Conservation (phyloP, 2,888 invertebrate species). For the Athalia rosae region DNA sequence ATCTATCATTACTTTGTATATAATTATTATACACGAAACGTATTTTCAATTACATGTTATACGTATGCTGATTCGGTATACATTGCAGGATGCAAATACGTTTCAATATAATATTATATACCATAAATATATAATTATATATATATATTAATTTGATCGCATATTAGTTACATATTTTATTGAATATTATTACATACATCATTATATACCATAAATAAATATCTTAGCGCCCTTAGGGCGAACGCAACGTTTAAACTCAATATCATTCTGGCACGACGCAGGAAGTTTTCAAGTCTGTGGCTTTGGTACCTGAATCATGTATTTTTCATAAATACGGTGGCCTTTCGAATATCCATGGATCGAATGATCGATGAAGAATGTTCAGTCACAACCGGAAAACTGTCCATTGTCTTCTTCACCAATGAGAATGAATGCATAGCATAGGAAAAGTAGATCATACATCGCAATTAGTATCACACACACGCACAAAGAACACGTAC, state of each 20-base stretch:
- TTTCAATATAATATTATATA: slow-evolving; percentile 28
- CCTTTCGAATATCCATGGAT: neutral
- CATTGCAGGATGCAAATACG: slow-evolving; percentile 34
- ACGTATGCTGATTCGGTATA: neutral
- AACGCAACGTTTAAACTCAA: slow-evolving; percentile 40
- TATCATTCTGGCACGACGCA: slow-evolving; percentile 40
- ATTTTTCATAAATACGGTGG: neutral
- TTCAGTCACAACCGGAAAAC: neutral
- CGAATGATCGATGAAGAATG: neutral
- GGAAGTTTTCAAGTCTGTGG: slow-evolving; percentile 24
- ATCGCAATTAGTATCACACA: slow-evolving; percentile 34
- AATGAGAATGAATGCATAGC: slow-evolving; percentile 44
- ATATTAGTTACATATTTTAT: slow-evolving; percentile 17
- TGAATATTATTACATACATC: too few species aligned
- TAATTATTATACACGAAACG: neutral
- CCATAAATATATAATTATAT: neutral
- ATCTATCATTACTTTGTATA: neutral
- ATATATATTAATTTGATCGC: slow-evolving; percentile 3
- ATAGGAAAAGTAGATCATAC: slow-evolving; percentile 39
- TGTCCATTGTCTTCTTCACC: neutral
- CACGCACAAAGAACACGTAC: slow-evolving; percentile 17
- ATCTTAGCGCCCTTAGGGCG: slow-evolving; percentile 45
- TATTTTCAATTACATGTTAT: slow-evolving; percentile 11
- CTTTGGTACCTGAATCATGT: neutral
- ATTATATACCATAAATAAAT: slow-evolving; percentile 27